Evolutionary conservation across 2,113 vertebrate species (phyloP).

Genomic region (Empidonax alnorum): DNA sequence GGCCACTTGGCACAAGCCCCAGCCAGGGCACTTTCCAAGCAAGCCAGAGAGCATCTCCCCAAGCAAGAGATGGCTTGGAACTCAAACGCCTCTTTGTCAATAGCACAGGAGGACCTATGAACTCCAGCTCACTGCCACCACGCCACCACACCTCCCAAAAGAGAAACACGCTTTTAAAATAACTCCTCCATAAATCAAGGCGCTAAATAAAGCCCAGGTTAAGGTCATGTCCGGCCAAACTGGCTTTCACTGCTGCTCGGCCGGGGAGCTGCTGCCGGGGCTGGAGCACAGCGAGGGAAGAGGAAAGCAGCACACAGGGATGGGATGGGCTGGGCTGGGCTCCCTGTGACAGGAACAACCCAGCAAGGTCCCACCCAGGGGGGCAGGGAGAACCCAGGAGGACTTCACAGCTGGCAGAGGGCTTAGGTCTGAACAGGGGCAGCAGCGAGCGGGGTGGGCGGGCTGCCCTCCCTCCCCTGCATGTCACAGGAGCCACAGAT

Average conservation of each 20-base stretch:
- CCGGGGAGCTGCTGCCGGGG: neutral
- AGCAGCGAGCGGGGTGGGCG: neutral
- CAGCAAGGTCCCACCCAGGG: neutral
- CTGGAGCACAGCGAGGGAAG: neutral
- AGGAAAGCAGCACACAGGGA: neutral
- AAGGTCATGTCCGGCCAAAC: conserved; percentile 46
- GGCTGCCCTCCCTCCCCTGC: neutral
- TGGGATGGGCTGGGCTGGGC: neutral
- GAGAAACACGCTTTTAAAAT: conserved; percentile 48
- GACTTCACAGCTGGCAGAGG: neutral
- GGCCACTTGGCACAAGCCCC: neutral
- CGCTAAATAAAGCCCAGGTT: conserved; percentile 66
- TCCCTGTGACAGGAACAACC: neutral
- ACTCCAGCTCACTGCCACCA: neutral
- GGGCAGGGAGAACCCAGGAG: neutral
- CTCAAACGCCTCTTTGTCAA: conserved; percentile 40
- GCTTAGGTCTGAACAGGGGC: neutral
- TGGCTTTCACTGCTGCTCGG: conserved; percentile 22
- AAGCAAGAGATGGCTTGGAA: neutral
- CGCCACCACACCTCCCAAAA: conserved; percentile 40
- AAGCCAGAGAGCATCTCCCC: conserved; percentile 14
- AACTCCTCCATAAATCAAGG: conserved; percentile 54
- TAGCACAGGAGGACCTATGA: neutral
- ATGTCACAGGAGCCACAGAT: neutral
- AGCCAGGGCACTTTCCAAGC: neutral